These are phyloP conservation scores for Campopleginae sp. DNA, from an alignment of 2,888 invertebrate genomes.

Conservation along the genomic window DNA sequence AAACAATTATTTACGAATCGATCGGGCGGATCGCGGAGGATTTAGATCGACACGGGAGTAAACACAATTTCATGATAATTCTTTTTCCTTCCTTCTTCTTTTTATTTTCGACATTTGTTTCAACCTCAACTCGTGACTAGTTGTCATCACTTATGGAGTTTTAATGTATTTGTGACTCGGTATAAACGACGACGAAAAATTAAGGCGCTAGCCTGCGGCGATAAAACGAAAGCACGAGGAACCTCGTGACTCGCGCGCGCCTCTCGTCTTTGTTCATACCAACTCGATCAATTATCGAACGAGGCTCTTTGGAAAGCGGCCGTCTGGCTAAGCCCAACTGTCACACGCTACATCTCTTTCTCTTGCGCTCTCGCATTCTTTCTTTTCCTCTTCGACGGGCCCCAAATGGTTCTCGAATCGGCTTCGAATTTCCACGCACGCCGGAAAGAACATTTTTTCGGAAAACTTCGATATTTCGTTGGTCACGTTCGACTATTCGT, in stretches of 20 bases:
- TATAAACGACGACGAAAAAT: conserved; percentile 7
- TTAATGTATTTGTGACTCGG: not conserved
- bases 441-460: too few relatives aligned
- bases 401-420: not conserved
- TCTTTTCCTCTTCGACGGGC: not conserved
- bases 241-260: conserved; percentile 63
- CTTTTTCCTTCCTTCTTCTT: not conserved
- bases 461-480: too few relatives aligned
- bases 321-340: conserved; percentile 19
- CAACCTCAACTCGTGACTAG: not conserved
- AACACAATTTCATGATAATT: not conserved
- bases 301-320: conserved; percentile 55
- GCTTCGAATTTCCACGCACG: not conserved
- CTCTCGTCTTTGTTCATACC: conserved; percentile 68
- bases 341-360: conserved; percentile 32
- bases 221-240: conserved; percentile 65
- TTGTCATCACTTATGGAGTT: not conserved
- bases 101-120: not conserved
- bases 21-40: not conserved
- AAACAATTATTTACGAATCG: conserved; percentile 3
- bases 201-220: conserved; percentile 26
- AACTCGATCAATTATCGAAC: conserved; percentile 71
- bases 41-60: not conserved
- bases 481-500: too few relatives aligned
- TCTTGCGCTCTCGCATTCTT: conserved; percentile 6